Base-by-base conservation (phyloP, 1,140 invertebrate genomes). In the Bombus haemorrhoidalis region DNA sequence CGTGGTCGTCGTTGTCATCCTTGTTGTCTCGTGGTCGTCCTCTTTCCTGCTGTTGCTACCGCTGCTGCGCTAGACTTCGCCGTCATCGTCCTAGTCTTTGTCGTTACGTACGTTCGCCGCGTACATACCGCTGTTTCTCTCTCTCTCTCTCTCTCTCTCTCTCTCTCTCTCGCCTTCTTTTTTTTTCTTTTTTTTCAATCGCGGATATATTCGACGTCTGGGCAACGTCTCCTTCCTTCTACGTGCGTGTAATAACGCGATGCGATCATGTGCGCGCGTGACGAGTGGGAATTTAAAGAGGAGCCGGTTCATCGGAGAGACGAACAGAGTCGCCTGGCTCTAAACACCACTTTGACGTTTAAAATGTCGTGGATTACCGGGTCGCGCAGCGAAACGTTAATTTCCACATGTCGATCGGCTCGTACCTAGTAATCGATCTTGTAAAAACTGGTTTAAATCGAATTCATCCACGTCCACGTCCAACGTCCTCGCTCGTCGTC, bases 1-100 rank as follows among this genome's bases (percentile, higher is more conserved):
- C 47, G 59, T 81, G 53, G 64, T 87, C 91, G 93, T 93, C 92
- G 79, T 76, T 83, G n/a, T 75, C 72, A 39, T 53, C 74, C 25
- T 78, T 15, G 53, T 39, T 53, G 47, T 53, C 47, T 68, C 15
- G 77, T 59, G 47, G 39, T 80, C 47, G 80, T 69, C 13, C 32
- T 8, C 64, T 34, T 53, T 53, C 47, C 47, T 53, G 47, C 47
- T 1, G n/a, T 15, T 15, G 3, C n/a, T 64, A 28, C 28, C 28
- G n/a, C 62, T n/a, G 13, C 22, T 28, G 25, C 57, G 25, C 13
- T 64, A n/a, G 62, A 32, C 32, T 66, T 66, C 6, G 32, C 47
- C 47, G 47, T 53, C 47, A 53, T 53, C 47, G 47, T 53, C 47
- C 47, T 53, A 53, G 47, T 22, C 47, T 53, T 69, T 59, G 72